phyloP scores from a whole-genome alignment of 2,888 invertebrate genomes.

The Schrankia costaestrigalis region DNA sequence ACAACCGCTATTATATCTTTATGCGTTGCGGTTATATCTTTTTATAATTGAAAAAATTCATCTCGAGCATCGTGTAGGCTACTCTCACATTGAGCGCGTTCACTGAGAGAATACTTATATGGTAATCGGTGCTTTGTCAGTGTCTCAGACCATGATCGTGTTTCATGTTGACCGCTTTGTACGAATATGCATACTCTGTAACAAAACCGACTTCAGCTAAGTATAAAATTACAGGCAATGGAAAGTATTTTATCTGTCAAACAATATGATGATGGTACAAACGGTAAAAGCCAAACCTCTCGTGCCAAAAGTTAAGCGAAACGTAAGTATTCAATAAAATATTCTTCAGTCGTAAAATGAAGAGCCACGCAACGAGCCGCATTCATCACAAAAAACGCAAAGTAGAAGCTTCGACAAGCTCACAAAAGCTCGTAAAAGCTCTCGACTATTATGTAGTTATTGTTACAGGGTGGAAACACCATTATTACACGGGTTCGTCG shows the following conservation, averaged over 20 bases:
- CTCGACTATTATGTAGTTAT: slow-evolving; percentile 80
- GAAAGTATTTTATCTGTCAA: slow-evolving; percentile 49
- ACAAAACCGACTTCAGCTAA: slow-evolving; percentile 10
- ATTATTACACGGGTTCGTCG: slow-evolving; percentile 72
- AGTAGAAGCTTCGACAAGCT: slow-evolving; percentile 76
- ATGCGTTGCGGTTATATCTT: slow-evolving; percentile 46
- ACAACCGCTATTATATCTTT: slow-evolving; percentile 43
- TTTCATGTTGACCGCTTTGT: slow-evolving; percentile 33
- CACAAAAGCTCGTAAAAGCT: slow-evolving; percentile 80
- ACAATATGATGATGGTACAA: slow-evolving; percentile 53
- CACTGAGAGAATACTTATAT: slow-evolving; percentile 42
- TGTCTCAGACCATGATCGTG: slow-evolving; percentile 39
- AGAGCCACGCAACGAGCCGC: slow-evolving; percentile 52
- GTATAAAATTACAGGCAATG: slow-evolving; percentile 18
- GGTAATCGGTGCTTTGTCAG: slow-evolving; percentile 50
- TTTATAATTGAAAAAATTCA: slow-evolving; percentile 49
- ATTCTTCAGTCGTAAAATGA: slow-evolving; percentile 58
- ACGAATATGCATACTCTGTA: slow-evolving; percentile 11
- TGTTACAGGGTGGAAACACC: slow-evolving; percentile 80
- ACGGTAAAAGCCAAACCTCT: slow-evolving; percentile 50
- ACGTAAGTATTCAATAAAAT: slow-evolving; percentile 76
- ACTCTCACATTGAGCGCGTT: slow-evolving; percentile 33
- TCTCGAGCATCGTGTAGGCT: slow-evolving; percentile 33
- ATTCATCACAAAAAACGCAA: slow-evolving; percentile 71
- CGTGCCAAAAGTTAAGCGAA: slow-evolving; percentile 45